Conservation (phyloP, 2,888 invertebrate genomes). For the Stenurella melanura region DNA sequence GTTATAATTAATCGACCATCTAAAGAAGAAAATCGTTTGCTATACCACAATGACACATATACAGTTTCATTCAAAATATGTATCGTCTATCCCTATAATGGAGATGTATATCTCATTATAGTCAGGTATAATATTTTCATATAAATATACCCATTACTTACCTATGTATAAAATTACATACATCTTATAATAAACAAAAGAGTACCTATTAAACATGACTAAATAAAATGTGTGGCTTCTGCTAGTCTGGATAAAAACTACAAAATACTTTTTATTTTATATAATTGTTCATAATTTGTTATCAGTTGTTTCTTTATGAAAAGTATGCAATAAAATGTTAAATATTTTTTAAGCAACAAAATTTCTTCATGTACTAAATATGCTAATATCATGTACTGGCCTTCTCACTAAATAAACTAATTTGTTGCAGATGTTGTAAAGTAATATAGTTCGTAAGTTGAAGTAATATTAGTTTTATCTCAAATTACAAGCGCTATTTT, state of each 20-base stretch:
- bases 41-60: neutral
- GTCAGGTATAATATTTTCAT: slow-evolving; percentile 7
- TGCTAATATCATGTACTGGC: no score
- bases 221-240: neutral
- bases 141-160: no score
- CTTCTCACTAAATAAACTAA: neutral
- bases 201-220: neutral
- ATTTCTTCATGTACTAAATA: no score
- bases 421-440: slow-evolving; percentile 11
- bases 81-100: slow-evolving; percentile 1
- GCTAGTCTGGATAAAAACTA: neutral
- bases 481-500: slow-evolving; percentile 26
- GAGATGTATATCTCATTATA: neutral
- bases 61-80: neutral
- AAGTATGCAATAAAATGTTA: no score
- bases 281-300: no score
- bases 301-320: no score
- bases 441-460: neutral
- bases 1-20: no score
- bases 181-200: neutral
- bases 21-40: no score
- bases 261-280: no score
- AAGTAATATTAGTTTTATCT: slow-evolving; percentile 32
- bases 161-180: neutral
- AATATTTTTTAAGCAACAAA: no score